Evolutionary conservation across 2,113 vertebrate genomes (phyloP).

Genomic region (Phylloscopus trochilus): DNA sequence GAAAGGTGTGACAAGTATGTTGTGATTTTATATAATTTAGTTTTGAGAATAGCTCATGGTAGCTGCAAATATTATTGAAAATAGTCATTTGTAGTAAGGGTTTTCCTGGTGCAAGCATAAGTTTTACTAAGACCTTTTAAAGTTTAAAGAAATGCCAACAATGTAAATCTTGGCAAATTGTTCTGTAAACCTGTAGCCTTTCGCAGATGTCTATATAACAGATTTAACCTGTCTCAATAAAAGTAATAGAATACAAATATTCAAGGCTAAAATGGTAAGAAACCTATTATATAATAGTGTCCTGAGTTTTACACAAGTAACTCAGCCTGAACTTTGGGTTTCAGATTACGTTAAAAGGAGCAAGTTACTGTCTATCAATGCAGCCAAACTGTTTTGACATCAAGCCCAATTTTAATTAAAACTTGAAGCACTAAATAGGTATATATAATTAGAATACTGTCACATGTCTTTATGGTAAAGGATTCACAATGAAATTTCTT

Average conservation of each 20-base stretch:
- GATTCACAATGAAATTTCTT: background rate
- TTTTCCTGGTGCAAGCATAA: background rate
- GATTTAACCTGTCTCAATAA: background rate
- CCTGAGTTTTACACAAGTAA: background rate
- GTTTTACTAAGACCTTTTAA: background rate
- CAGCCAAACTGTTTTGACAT: background rate
- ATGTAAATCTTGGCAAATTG: background rate
- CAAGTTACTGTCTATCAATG: background rate
- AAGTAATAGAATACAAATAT: background rate
- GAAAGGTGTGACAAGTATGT: background rate
- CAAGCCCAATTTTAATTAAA: background rate
- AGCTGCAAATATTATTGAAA: background rate
- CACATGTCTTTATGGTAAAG: background rate
- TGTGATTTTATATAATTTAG: background rate
- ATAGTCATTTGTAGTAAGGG: background rate
- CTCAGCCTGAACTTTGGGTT: background rate
- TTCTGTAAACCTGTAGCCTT: background rate
- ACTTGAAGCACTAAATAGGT: background rate
- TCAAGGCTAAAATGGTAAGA: background rate
- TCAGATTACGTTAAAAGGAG: background rate
- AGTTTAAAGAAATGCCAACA: background rate
- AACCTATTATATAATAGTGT: background rate
- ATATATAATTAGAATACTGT: background rate
- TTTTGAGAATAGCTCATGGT: background rate
- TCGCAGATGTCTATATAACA: background rate